Conservation (phyloP, 2,113 vertebrate genomes). For the Naja naja region DNA sequence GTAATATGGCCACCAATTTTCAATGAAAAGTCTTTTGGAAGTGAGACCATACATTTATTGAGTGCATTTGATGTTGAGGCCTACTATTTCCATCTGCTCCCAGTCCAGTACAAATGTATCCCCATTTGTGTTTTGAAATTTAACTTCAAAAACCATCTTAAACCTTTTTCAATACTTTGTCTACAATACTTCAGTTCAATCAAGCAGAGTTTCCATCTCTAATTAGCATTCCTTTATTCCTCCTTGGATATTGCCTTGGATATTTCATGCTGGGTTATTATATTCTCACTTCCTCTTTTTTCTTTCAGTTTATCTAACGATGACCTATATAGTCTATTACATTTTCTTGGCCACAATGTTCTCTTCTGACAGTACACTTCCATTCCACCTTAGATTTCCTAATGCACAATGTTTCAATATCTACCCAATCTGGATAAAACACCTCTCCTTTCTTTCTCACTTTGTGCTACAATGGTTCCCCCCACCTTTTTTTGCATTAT, state of each 20-base stretch:
- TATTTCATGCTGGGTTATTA: not conserved
- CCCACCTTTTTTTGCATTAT: fast-evolving
- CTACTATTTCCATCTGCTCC: no score
- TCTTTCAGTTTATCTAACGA: not conserved
- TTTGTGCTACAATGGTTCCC: not conserved
- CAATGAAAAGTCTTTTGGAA: not conserved
- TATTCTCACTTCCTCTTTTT: not conserved
- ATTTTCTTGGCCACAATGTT: not conserved
- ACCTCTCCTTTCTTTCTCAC: not conserved
- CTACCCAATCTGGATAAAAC: not conserved
- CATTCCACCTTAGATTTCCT: not conserved
- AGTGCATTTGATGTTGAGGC: no score
- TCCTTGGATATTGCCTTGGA: not conserved
- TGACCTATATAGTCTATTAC: not conserved
- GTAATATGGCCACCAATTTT: not conserved
- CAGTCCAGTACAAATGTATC: no score
- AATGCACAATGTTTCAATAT: not conserved
- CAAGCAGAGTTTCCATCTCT: no score
- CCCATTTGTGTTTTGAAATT: no score
- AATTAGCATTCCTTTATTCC: not conserved
- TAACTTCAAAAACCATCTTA: no score
- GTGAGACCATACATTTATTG: not conserved
- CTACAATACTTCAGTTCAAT: no score
- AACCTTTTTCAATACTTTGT: no score
- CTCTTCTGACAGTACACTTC: not conserved